A percentile compares a stretch with the other conserved stretches of the same genome.
Conservation (phyloP, 2,797 vertebrate species). For the Prunella strophiata region DNA sequence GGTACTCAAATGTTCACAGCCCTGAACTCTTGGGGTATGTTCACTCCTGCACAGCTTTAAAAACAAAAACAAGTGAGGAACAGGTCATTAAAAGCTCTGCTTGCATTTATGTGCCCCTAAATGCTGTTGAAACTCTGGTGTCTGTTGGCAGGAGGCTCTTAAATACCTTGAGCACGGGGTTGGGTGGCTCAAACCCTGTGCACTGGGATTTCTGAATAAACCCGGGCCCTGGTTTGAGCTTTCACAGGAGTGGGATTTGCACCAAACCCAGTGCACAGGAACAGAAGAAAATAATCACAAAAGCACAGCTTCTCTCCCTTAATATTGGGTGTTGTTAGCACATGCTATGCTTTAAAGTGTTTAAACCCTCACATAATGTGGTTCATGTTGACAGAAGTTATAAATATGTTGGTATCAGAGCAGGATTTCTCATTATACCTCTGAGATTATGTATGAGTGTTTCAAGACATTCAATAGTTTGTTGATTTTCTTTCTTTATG, state of each 20-base stretch:
- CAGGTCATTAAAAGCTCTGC: neutral
- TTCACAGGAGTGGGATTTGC: neutral
- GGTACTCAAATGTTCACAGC: neutral
- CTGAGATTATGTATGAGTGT: neutral
- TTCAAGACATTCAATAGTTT: constrained; percentile 3
- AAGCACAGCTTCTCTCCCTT: neutral
- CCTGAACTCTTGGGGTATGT: neutral
- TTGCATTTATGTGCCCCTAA: neutral
- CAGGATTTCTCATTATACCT: neutral
- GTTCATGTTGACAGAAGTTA: neutral
- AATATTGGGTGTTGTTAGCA: neutral
- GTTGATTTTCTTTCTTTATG: constrained; percentile 44
- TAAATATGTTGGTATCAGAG: neutral
- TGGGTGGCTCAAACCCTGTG: neutral
- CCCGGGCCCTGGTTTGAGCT: neutral
- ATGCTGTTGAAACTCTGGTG: neutral
- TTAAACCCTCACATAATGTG: neutral
- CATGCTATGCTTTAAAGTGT: neutral
- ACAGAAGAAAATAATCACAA: neutral
- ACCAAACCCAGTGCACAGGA: neutral
- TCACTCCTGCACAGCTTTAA: neutral
- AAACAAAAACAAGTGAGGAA: neutral
- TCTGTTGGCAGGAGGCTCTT: neutral
- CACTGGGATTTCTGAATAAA: neutral
- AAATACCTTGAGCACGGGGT: neutral